A percentile compares a stretch with the other conserved stretches of the same genome.
Evolutionary conservation across 1,140 invertebrate genomes (phyloP).

Genomic region (Drosophila baimaii): DNA sequence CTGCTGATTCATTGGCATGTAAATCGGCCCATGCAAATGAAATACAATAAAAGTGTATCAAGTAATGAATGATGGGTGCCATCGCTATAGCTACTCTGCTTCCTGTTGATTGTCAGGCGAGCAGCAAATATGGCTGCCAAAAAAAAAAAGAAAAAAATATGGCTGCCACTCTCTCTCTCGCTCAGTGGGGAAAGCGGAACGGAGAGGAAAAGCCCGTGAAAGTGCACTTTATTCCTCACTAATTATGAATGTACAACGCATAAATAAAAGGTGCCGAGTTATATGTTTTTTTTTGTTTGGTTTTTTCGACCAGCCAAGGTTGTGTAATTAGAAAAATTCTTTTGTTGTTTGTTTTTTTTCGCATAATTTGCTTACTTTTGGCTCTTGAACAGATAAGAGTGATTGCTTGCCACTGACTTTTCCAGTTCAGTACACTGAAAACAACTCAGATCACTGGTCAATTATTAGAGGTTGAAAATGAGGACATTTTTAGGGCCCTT

Average conservation of each 20-base stretch:
- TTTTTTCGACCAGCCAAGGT: not conserved
- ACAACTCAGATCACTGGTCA: not conserved
- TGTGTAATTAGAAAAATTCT: slow-evolving; percentile 40
- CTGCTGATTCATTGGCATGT: slow-evolving; percentile 77
- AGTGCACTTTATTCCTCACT: slow-evolving; percentile 51
- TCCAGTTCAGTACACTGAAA: not conserved
- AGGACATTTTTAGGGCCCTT: not conserved
- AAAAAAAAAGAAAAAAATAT: slow-evolving; percentile 15
- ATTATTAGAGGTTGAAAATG: not conserved
- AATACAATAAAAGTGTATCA: slow-evolving; percentile 57
- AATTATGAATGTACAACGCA: slow-evolving; percentile 73
- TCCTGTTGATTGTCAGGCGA: slow-evolving; percentile 24
- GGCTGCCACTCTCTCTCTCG: slow-evolving; percentile 15
- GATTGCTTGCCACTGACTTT: slow-evolving; percentile 29
- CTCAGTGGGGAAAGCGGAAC: not conserved
- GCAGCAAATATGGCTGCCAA: slow-evolving; percentile 32
- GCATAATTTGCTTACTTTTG: slow-evolving; percentile 44
- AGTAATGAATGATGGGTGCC: slow-evolving; percentile 52
- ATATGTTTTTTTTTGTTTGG: not conserved
- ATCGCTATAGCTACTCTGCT: slow-evolving; percentile 3
- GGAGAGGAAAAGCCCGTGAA: slow-evolving; percentile 18
- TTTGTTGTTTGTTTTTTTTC: slow-evolving; percentile 39
- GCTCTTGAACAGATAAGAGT: slow-evolving; percentile 38
- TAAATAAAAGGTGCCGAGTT: slow-evolving; percentile 56
- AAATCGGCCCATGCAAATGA: slow-evolving; percentile 62